Base-by-base conservation (phyloP, 2,888 invertebrate genomes). In the Temnothorax unifasciatus region DNA sequence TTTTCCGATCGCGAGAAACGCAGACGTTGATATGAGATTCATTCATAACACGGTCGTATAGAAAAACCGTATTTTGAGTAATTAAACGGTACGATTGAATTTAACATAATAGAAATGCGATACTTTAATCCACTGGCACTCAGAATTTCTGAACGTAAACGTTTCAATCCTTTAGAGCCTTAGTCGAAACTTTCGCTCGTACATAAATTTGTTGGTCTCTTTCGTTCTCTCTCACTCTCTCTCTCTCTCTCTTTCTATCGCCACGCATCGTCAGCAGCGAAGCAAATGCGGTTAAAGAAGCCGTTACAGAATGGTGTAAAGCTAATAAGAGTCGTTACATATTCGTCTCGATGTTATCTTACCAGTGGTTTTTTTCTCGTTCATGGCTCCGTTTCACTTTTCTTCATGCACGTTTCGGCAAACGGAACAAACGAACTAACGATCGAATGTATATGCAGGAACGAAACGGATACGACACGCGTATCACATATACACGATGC, bases 11-110 rank as follows among this genome's bases (percentile, higher is more conserved):
- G 63, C 63, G 88, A 88, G 88, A 89, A 86, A 88, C 88, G 87
- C 3, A 21, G 15, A 90, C 89, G 85, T 88, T 85, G 85, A 47
- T 87, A 75, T 79, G 90, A 90, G 88, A 91, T 92, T 87, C 91
- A 91, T 92, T 91, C 91, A 68, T 69, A 57, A 76, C 54, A 44
- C 61, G 18, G n/a, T 8, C 73, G 47, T 57, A 25, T 38, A 68
- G 50, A 21, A 81, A 59, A 18, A 59, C 9, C 3, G 2, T 75
- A 18, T 44, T 21, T 13, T 18, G 21, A 63, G 18, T 29, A 59
- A 59, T 41, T 25, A 29, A 59, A 74, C 8, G 29, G 9, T 41
- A 4, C 38, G n/a, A 66, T 25, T 21, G 25, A 66, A 25, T 44
- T 8, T 13, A 66, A 9, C 3, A 21, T 6, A 21, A 64, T 38